Evolutionary conservation across 2,888 invertebrate genomes (phyloP).

Genomic region (Anaspis maculata): DNA sequence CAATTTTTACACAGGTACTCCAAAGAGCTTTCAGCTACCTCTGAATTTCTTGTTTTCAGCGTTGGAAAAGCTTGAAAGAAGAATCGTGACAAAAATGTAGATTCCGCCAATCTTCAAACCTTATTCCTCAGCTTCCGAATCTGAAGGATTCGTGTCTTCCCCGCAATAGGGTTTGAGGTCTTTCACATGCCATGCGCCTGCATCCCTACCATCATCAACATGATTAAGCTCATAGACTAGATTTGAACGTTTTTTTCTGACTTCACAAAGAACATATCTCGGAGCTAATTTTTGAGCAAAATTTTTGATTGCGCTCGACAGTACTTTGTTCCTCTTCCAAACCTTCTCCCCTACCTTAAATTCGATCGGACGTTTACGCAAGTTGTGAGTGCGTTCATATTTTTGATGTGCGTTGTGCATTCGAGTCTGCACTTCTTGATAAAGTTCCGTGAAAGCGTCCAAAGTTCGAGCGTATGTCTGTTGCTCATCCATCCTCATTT

Average conservation of each 20-base stretch:
- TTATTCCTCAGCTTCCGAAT: no score
- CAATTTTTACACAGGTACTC: no score
- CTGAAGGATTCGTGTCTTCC: no score
- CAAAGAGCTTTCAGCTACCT: no score
- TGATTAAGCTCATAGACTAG: conserved; percentile 3
- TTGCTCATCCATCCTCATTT: background rate
- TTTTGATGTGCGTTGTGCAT: background rate
- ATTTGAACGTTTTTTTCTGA: background rate
- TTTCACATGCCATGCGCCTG: background rate
- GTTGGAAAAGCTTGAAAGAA: no score
- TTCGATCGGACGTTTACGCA: background rate
- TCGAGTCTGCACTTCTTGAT: background rate
- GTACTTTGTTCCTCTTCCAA: conserved; percentile 3
- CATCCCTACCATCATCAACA: background rate
- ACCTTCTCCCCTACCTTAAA: conserved; percentile 1
- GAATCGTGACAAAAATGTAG: no score
- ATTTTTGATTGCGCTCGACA: background rate
- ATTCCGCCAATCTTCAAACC: no score
- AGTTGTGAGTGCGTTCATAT: background rate
- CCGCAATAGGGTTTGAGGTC: background rate
- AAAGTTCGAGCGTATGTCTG: background rate
- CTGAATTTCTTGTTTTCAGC: no score
- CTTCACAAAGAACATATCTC: conserved; percentile 1
- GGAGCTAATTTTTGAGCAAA: conserved; percentile 2
- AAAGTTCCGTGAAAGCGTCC: background rate